Evolutionary conservation across 1,140 invertebrate species (phyloP), one percentile per base, ranked within the genome.

Genomic region (Mactra quadrangularis): DNA sequence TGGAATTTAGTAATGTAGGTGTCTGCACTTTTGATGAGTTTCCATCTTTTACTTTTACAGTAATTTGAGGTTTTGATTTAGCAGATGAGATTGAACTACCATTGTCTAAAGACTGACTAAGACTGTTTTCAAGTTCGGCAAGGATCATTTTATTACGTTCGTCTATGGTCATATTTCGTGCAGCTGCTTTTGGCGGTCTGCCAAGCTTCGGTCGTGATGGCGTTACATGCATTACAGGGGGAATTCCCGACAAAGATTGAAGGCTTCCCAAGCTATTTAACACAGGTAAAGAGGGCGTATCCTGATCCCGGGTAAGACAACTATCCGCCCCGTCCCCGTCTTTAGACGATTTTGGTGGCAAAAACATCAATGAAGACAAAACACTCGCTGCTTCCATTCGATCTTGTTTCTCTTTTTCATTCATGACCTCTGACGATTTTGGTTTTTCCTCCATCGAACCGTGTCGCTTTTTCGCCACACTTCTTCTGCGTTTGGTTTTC

Each of bases 351-450:
- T 76, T 76, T 1, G 74, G 74, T 35, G 74, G 74, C 22, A 76
- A 47, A 76, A 62, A 76, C 57, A 76, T 76, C 31, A 76, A 64
- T 9, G 74, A 76, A n/a, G 74, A 76, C 17, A 76, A 29, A 64
- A 31, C 74, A 76, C 57, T 76, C 19, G 74, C 74, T 11, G 59
- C 74, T n/a, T 76, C 74, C 0, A 76, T 55, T 62, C 74, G 25
- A 53, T 76, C 74, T 19, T 76, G 55, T 52, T 76, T 45, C 31
- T 76, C 74, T 76, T 76, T 62, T 62, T 76, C 74, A 57, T 62
- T 76, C 74, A 60, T 76, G 74, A 76, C 74, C 74, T 76, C 59
- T 76, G 59, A 9, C 22, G 57, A 27, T 47, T 76, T 76, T 62
- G 74, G 74, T 76, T 76, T 76, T 76, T 76, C 74, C 71, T 55